phyloP scores from a whole-genome alignment of 2,113 vertebrate genomes.

The Amia ocellicauda region DNA sequence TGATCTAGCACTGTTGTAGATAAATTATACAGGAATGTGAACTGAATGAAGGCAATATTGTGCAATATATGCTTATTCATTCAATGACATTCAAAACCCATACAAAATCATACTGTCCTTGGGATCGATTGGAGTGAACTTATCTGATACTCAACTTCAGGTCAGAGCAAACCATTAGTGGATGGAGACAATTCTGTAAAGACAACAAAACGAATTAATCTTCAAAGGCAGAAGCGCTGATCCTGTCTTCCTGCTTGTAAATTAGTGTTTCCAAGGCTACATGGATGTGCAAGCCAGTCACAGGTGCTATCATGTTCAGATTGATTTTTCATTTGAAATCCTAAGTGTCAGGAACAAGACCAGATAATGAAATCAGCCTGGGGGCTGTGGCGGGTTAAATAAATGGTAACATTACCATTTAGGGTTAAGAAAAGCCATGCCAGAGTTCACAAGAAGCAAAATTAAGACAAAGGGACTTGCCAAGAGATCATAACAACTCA shows the following conservation, averaged over 20 bases:
- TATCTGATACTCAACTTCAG: too few species aligned
- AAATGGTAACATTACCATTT: conserved; percentile 55
- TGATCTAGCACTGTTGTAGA: too few species aligned
- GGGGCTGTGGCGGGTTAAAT: conserved; percentile 55
- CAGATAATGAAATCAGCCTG: conserved; percentile 58
- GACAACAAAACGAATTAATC: too few species aligned
- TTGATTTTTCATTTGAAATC: conserved; percentile 63
- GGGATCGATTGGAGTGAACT: too few species aligned
- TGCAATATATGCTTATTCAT: too few species aligned
- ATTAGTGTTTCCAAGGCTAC: conserved; percentile 66
- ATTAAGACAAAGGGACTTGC: conserved; percentile 11
- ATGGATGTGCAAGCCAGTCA: conserved; percentile 51
- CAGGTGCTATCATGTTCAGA: conserved; percentile 60
- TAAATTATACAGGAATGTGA: too few species aligned
- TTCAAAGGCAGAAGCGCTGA: background rate
- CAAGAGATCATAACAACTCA: conserved; percentile 7
- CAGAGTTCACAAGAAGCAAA: conserved; percentile 30
- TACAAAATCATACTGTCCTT: too few species aligned
- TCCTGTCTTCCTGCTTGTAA: conserved; percentile 18
- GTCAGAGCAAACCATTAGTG: too few species aligned
- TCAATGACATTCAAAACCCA: too few species aligned
- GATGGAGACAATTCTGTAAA: too few species aligned
- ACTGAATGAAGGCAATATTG: too few species aligned
- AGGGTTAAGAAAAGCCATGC: conserved; percentile 46
- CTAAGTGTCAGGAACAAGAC: conserved; percentile 39